Percentiles rank a stretch among this genome's conserved stretches.
Conservation (phyloP, 2,797 vertebrate genomes). For the Odontamblyopus rebecca region DNA sequence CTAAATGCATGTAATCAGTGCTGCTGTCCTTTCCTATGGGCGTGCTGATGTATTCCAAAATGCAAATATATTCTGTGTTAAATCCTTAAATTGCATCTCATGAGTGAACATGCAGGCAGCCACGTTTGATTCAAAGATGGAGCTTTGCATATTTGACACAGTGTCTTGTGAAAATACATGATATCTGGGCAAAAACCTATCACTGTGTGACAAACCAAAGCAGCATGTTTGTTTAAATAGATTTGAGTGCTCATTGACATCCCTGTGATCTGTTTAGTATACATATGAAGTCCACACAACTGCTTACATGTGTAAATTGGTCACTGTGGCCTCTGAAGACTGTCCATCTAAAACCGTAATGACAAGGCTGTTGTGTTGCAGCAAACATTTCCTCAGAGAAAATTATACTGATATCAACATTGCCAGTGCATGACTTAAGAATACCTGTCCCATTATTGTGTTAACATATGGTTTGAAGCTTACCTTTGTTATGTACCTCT, state of each 20-base stretch:
- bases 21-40: slow-evolving; percentile 54
- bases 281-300: slow-evolving; percentile 24
- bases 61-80: slow-evolving; percentile 61
- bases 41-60: slow-evolving; percentile 67
- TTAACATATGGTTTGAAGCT: background rate
- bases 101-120: slow-evolving; percentile 41
- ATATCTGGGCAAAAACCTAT: slow-evolving; percentile 20
- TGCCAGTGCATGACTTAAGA: background rate
- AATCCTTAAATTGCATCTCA: slow-evolving; percentile 55
- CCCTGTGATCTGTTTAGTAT: slow-evolving; percentile 32
- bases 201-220: slow-evolving; percentile 27
- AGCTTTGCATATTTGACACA: slow-evolving; percentile 52
- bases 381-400: background rate
- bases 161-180: slow-evolving; percentile 33
- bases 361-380: background rate
- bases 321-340: slow-evolving; percentile 30
- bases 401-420: background rate
- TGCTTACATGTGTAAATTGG: slow-evolving; percentile 6
- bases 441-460: background rate
- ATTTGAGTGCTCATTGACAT: slow-evolving; percentile 39
- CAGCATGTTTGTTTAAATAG: slow-evolving; percentile 30
- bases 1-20: slow-evolving; percentile 70
- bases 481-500: background rate
- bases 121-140: slow-evolving; percentile 40
- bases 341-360: background rate